These are phyloP conservation scores for Sylvia atricapilla DNA, from an alignment of 2,113 vertebrate genomes.

Conservation along the genomic window DNA sequence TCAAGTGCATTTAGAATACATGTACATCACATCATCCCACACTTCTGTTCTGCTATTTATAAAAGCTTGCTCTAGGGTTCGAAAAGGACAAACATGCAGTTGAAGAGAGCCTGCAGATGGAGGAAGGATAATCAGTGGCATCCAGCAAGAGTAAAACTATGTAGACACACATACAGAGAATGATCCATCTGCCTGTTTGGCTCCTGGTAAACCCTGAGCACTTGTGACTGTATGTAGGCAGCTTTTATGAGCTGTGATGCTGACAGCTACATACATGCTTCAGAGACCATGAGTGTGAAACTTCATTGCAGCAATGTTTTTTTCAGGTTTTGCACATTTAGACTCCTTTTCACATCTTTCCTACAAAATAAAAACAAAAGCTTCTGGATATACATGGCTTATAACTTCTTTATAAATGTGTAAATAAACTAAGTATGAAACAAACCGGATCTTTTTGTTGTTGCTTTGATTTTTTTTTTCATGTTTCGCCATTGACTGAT, in stretches of 20 bases:
- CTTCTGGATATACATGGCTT: background rate
- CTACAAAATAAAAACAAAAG: background rate
- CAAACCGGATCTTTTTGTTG: background rate
- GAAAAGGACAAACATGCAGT: background rate
- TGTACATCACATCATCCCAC: background rate
- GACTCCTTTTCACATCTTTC: background rate
- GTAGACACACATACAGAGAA: background rate
- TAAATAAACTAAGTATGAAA: background rate
- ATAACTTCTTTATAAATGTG: background rate
- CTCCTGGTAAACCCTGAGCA: background rate
- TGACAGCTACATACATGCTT: background rate
- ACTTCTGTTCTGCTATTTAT: background rate
- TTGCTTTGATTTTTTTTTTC: background rate
- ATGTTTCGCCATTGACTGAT: background rate
- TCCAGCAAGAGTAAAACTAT: background rate
- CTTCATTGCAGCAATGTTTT: background rate
- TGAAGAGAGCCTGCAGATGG: background rate
- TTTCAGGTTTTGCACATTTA: background rate
- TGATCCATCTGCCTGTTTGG: constrained; percentile 17
- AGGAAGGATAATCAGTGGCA: background rate
- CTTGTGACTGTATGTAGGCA: background rate
- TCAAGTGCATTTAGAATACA: background rate
- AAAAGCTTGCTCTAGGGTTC: background rate
- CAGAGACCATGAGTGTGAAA: background rate
- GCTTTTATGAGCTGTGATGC: background rate